phyloP scores from a whole-genome alignment of 2,888 invertebrate genomes.

The Dolomedes plantarius region DNA sequence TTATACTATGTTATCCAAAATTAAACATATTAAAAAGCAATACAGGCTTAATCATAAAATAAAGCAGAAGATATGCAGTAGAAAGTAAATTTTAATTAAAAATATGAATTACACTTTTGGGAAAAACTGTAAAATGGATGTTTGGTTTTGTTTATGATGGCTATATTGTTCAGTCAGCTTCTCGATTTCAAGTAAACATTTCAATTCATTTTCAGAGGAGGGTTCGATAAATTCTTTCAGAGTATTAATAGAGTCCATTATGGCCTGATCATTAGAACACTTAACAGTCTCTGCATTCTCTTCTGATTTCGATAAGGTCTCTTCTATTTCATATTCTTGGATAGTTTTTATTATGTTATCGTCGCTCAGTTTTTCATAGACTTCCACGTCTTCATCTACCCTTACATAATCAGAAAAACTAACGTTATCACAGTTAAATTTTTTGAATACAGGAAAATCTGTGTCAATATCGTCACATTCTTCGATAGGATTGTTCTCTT shows the following conservation, averaged over 20 bases:
- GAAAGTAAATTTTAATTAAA: neutral
- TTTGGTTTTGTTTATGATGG: neutral
- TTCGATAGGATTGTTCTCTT: neutral
- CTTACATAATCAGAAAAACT: neutral
- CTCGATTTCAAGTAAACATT: too few species aligned
- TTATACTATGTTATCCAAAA: too few species aligned
- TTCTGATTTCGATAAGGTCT: neutral
- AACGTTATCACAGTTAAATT: constrained; percentile 1
- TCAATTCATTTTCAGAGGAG: too few species aligned
- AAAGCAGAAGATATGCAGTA: neutral
- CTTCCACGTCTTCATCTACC: neutral
- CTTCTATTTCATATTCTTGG: too few species aligned
- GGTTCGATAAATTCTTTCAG: too few species aligned
- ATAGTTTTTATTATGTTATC: too few species aligned
- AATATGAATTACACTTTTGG: neutral
- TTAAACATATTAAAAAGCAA: too few species aligned
- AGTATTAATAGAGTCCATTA: neutral
- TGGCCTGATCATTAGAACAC: neutral
- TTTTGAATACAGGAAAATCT: neutral
- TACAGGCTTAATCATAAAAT: neutral
- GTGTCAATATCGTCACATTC: neutral
- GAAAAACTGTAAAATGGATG: neutral
- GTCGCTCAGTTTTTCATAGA: neutral
- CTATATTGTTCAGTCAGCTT: too few species aligned
- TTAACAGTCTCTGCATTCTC: neutral